Evolutionary conservation across 2,797 vertebrate species (phyloP).

Genomic region (Acridotheres tristis): DNA sequence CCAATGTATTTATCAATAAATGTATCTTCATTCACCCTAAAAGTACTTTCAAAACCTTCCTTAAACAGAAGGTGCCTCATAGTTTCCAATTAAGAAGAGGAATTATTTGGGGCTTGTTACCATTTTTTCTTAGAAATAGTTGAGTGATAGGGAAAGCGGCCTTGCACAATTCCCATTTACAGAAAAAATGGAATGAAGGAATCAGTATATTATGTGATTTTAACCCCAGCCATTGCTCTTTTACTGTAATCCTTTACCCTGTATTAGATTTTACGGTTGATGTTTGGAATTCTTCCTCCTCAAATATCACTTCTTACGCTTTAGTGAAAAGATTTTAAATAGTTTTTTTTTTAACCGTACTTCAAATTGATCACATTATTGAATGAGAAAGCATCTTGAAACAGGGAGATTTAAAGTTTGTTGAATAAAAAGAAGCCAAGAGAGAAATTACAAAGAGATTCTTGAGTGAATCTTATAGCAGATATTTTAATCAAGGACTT

Average conservation of each 20-base stretch:
- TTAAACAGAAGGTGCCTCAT: background rate
- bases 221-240: background rate
- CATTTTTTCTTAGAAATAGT: background rate
- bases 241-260: background rate
- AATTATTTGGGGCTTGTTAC: fast-evolving
- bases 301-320: background rate
- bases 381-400: background rate
- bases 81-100: background rate
- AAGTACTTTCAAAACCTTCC: background rate
- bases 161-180: background rate
- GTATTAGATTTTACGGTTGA: background rate
- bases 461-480: background rate
- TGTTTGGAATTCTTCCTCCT: background rate
- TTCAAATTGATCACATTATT: background rate
- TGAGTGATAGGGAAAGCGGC: background rate
- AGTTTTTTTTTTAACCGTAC: background rate
- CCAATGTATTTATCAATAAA: background rate
- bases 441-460: background rate
- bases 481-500: background rate
- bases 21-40: background rate
- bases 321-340: background rate
- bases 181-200: background rate
- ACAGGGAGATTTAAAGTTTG: background rate
- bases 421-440: background rate
- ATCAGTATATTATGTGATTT: background rate